A percentile compares a stretch with the other conserved stretches of the same genome.
Conservation (phyloP, 2,797 vertebrate genomes). For the Enteromius paludinosus region DNA sequence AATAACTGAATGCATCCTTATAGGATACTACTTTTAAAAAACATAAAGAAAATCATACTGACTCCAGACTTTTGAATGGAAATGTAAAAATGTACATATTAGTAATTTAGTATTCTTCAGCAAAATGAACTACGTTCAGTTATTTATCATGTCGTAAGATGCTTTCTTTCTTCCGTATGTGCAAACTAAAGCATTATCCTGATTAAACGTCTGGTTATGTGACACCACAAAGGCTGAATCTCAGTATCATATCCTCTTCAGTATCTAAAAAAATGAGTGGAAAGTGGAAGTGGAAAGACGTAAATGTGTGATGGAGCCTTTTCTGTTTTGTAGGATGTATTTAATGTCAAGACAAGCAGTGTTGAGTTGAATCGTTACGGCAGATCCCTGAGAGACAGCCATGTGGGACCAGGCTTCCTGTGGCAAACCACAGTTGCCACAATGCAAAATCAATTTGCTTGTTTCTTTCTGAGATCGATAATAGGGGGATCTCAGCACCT, state of each 20-base stretch:
- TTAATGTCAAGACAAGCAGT: slow-evolving; percentile 23
- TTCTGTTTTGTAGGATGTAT: slow-evolving; percentile 2
- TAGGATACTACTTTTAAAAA: background rate
- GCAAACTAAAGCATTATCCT: background rate
- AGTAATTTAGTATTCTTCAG: background rate
- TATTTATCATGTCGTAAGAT: background rate
- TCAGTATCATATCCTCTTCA: slow-evolving; percentile 30
- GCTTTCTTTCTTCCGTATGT: background rate
- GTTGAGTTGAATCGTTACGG: slow-evolving; percentile 9
- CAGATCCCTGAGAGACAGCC: slow-evolving; percentile 7
- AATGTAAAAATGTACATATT: background rate
- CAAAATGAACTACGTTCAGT: background rate
- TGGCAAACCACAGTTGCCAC: slow-evolving; percentile 28
- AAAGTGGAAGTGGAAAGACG: slow-evolving; percentile 18
- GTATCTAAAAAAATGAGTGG: slow-evolving; percentile 5
- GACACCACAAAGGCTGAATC: background rate
- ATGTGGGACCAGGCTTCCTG: slow-evolving; percentile 15
- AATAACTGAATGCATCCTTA: background rate
- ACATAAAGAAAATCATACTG: background rate
- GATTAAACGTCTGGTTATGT: background rate
- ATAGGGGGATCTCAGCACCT: slow-evolving; percentile 51
- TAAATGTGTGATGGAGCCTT: background rate
- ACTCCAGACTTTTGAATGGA: background rate
- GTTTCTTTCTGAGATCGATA: slow-evolving; percentile 53
- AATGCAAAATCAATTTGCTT: slow-evolving; percentile 58